phyloP scores from a whole-genome alignment of 2,888 invertebrate genomes.

The Xestobium rufovillosum region DNA sequence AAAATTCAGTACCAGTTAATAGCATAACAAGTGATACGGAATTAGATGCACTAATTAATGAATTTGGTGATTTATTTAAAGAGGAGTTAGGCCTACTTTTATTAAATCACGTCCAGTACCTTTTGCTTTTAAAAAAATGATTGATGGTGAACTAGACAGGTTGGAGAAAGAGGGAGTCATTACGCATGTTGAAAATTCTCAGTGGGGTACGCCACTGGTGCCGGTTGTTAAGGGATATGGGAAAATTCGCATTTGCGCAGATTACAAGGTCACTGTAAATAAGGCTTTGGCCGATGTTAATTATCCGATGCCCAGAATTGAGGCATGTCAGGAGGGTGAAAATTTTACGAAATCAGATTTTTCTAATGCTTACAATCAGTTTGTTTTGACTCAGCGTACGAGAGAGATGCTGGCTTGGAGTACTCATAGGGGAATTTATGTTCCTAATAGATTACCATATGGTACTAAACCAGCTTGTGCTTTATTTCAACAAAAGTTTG shows the following conservation, averaged over 20 bases:
- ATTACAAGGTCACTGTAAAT: slow-evolving; percentile 4
- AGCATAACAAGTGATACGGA: too few relatives aligned
- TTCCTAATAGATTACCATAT: not conserved
- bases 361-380: not conserved
- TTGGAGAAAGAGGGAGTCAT: slow-evolving; percentile 13
- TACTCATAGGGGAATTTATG: slow-evolving; percentile 1
- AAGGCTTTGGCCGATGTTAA: not conserved
- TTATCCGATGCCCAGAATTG: not conserved
- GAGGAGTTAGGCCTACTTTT: too few relatives aligned
- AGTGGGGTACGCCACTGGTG: slow-evolving; percentile 25
- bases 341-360: not conserved
- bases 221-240: slow-evolving; percentile 13
- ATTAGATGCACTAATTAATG: too few relatives aligned
- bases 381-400: not conserved
- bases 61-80: too few relatives aligned
- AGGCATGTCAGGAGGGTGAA: not conserved
- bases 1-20: too few relatives aligned
- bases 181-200: slow-evolving; percentile 7
- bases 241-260: not conserved
- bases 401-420: not conserved
- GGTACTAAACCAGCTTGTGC: too few relatives aligned
- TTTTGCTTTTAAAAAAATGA: too few relatives aligned
- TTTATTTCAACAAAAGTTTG: too few relatives aligned
- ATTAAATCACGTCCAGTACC: too few relatives aligned
- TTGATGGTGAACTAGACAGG: too few relatives aligned